These are phyloP conservation scores for Cantharis flavilabris DNA, from an alignment of 2,888 invertebrate species.

Conservation along the genomic window DNA sequence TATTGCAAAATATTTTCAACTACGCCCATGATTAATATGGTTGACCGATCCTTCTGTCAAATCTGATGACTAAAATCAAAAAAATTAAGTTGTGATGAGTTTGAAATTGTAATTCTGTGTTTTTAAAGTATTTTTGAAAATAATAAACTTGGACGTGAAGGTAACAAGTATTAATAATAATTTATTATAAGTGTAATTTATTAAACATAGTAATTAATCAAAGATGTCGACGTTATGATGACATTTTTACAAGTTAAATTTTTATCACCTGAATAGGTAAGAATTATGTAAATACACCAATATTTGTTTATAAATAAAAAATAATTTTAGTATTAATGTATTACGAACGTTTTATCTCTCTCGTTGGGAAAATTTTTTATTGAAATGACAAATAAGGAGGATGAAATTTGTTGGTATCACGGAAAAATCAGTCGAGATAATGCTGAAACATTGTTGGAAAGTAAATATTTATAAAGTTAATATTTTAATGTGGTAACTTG, in stretches of 20 bases:
- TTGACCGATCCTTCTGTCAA: neutral
- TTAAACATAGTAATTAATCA: neutral
- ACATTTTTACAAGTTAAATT: neutral
- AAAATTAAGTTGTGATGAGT: neutral
- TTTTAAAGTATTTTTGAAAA: neutral
- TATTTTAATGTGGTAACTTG: neutral
- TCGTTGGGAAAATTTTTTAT: neutral
- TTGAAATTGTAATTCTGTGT: neutral
- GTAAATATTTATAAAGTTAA: slow-evolving; percentile 51
- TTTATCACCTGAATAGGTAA: neutral
- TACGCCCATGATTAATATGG: neutral
- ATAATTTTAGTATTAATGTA: neutral
- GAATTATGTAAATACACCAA: neutral
- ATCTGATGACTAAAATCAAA: neutral
- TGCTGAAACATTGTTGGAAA: slow-evolving; percentile 73
- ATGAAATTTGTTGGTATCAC: slow-evolving; percentile 82
- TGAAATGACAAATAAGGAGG: slow-evolving; percentile 70
- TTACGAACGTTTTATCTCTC: neutral
- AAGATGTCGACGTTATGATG: slow-evolving; percentile 7
- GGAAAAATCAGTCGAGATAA: slow-evolving; percentile 76
- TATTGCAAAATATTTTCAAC: neutral
- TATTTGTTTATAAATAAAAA: neutral
- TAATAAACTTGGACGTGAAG: neutral
- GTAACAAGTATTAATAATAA: neutral
- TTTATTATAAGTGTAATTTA: neutral